These are phyloP conservation scores for Elephantulus edwardii DNA, from an alignment of 2,113 vertebrate species.

Conservation along the genomic window DNA sequence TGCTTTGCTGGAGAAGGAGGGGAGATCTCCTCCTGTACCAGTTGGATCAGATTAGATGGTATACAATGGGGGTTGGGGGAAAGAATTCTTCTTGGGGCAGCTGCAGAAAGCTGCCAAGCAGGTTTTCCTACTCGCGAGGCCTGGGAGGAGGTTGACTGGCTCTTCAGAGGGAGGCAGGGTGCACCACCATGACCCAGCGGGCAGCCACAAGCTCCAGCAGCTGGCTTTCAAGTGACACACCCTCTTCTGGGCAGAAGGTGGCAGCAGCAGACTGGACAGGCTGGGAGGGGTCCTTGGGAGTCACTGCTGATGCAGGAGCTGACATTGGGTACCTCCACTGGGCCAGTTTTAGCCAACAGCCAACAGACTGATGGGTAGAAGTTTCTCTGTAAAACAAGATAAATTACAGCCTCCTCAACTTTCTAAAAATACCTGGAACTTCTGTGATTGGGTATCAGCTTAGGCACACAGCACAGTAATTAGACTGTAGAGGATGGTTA, in stretches of 20 bases:
- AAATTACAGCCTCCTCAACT: neutral
- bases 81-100: neutral
- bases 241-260: neutral
- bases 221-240: neutral
- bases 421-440: conserved; percentile 18
- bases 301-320: neutral
- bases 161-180: neutral
- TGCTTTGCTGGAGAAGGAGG: too few relatives aligned
- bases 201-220: neutral
- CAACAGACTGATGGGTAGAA: neutral
- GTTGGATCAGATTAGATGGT: too few relatives aligned
- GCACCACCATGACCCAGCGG: neutral
- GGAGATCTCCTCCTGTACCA: too few relatives aligned
- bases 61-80: too few relatives aligned
- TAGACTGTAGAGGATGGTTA: neutral
- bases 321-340: neutral
- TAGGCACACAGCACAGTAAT: neutral
- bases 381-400: conserved; percentile 6
- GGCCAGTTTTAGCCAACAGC: neutral
- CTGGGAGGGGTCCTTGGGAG: neutral
- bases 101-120: neutral
- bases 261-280: neutral
- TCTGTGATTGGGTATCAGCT: neutral
- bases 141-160: neutral
- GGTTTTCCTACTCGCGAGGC: neutral